Evolutionary conservation across 2,888 invertebrate species (phyloP).

Genomic region (Caprella mutica): DNA sequence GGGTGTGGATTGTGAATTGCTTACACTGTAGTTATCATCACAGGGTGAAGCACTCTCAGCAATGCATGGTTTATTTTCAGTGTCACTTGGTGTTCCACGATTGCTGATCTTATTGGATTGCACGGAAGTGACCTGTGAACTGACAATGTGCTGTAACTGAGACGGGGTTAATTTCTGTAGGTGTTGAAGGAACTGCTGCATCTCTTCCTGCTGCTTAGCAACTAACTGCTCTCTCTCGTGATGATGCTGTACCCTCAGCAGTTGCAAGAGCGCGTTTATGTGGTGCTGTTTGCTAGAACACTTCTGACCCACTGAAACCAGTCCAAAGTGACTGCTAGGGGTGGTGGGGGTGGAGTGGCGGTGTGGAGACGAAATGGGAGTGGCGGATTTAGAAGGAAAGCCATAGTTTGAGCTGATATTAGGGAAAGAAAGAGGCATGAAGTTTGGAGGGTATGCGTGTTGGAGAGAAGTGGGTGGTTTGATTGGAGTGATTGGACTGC

Average conservation of each 20-base stretch:
- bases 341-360: slow-evolving; percentile 10
- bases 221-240: slow-evolving; percentile 9
- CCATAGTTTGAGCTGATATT: no score
- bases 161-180: slow-evolving; percentile 15
- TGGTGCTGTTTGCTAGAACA: slow-evolving; percentile 8
- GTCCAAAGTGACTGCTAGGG: not conserved
- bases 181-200: slow-evolving; percentile 15
- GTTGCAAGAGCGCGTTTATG: slow-evolving; percentile 1
- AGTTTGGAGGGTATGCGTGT: no score
- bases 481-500: slow-evolving; percentile 5
- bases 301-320: not conserved
- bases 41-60: slow-evolving; percentile 3
- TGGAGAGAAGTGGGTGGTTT: not conserved
- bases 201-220: slow-evolving; percentile 20
- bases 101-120: not conserved
- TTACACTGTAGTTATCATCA: slow-evolving; percentile 4
- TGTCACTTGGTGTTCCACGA: not conserved
- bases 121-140: slow-evolving; percentile 5
- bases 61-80: not conserved
- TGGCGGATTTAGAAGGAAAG: not conserved
- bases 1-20: not conserved
- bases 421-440: no score
- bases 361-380: slow-evolving; percentile 3
- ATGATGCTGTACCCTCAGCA: slow-evolving; percentile 9
- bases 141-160: slow-evolving; percentile 15